phyloP scores from a whole-genome alignment of 2,113 vertebrate species.

The Dolichotis patagonum region DNA sequence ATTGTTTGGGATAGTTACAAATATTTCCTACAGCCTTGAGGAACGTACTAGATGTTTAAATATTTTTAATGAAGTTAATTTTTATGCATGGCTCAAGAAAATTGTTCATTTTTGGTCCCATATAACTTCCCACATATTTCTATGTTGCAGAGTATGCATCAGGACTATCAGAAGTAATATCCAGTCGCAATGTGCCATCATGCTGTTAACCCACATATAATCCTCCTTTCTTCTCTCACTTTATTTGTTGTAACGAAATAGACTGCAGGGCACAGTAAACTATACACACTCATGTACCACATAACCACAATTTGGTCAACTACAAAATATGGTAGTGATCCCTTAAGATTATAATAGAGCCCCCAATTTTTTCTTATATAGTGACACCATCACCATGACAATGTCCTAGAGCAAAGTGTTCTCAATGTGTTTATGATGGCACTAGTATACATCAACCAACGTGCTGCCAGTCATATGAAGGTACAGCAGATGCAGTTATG shows the following conservation, averaged over 20 bases:
- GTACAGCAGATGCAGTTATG: not conserved
- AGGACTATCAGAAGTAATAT: not conserved
- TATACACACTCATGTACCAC: not conserved
- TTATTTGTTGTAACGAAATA: not conserved
- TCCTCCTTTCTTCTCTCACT: not conserved
- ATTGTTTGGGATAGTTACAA: not conserved
- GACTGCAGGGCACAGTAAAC: not conserved
- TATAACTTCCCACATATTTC: not conserved
- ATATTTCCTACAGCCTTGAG: not conserved
- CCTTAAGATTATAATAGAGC: not conserved
- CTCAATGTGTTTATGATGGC: too few relatives aligned
- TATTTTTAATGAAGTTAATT: not conserved
- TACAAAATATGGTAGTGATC: not conserved
- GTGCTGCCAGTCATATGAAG: not conserved
- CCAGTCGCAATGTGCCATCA: not conserved
- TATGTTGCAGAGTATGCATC: not conserved
- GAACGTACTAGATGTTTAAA: not conserved
- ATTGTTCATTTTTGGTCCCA: not conserved
- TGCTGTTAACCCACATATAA: not conserved
- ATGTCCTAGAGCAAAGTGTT: not conserved
- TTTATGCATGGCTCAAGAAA: not conserved
- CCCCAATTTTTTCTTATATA: too few relatives aligned
- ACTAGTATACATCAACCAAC: not conserved
- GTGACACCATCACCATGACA: not conserved
- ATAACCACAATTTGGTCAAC: not conserved